Base-by-base conservation (phyloP, 2,113 vertebrate genomes). In the Labrus mixtus region DNA sequence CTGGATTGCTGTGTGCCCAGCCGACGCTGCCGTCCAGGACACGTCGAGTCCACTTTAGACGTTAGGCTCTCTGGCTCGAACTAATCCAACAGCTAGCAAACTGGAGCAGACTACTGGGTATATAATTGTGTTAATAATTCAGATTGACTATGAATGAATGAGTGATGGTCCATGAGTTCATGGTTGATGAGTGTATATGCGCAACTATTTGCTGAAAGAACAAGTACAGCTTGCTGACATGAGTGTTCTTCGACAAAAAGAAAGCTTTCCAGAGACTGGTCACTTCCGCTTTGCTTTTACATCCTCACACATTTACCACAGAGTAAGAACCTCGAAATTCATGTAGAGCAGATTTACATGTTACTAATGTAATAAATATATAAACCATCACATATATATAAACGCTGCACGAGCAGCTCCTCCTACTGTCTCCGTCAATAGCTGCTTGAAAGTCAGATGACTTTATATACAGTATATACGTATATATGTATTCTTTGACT, bases 101-200 rank as follows among this genome's bases (percentile, higher is more conserved):
- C 76, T 85, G 79, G 53, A 87, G 81, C 73, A 81, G 81, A 85
- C 82, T 84, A 78, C 70, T 46, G 82, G 82, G 74, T 87, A 79
- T 81, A 83, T 87, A 79, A 86, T 74, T 65, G 81, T 60, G 71
- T 86, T 78, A 90, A 91, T 91, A 91, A 91, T 91, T 85, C 79
- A 87, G 70, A 68, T 72, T 3, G 25, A 76, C 72, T 57, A 76
- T 85, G 80, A 90, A 85, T 82, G 84, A 85, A 75, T 25, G 71
- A 67, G 68, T 71, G 81, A 59, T 29, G 61, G 55, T 76, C 71
- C 69, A 53, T 7, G 66, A 46, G 54, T 64, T 71, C 63, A 58
- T 10, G 57, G 73, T 12, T 81, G 73, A 85, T 76, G 85, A 76
- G 71, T 61, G 65, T 51, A 74, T 65, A 63, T 16, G 10, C 29